These are phyloP conservation scores for Tyto alba DNA, from an alignment of 2,113 vertebrate species.

Conservation along the genomic window DNA sequence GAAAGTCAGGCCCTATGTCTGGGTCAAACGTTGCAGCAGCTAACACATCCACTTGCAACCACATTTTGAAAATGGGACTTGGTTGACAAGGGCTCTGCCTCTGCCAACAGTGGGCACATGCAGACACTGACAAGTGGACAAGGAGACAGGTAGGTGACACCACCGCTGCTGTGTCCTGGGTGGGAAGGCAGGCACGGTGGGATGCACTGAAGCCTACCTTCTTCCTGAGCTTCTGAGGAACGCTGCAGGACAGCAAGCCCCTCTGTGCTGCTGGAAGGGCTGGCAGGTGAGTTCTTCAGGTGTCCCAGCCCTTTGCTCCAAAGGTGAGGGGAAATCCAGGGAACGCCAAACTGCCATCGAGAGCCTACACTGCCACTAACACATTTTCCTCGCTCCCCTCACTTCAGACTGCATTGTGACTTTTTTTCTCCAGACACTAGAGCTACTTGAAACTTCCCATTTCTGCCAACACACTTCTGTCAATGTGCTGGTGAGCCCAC, in stretches of 20 bases:
- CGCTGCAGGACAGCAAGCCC: rapidly evolving
- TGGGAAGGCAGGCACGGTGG: not conserved
- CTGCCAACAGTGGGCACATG: not conserved
- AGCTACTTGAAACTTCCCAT: not conserved
- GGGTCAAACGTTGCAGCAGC: not conserved
- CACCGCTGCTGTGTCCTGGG: not conserved
- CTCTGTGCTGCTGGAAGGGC: not conserved
- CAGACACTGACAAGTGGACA: not conserved
- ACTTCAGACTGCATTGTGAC: not conserved
- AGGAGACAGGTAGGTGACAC: not conserved
- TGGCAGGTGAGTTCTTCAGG: not conserved
- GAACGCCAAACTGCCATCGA: not conserved
- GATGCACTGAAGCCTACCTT: not conserved
- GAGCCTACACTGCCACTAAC: not conserved
- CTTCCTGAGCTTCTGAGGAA: not conserved
- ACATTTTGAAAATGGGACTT: not conserved
- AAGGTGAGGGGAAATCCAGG: not conserved
- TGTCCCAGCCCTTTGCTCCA: not conserved
- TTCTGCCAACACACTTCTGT: not conserved
- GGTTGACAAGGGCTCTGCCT: not conserved
- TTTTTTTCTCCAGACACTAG: not conserved
- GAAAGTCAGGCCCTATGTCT: not conserved
- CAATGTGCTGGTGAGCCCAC: not conserved
- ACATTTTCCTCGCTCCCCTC: rapidly evolving
- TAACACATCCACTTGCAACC: not conserved